Evolutionary conservation across 2,888 invertebrate species (phyloP).

Genomic region (Carabus problematicus): DNA sequence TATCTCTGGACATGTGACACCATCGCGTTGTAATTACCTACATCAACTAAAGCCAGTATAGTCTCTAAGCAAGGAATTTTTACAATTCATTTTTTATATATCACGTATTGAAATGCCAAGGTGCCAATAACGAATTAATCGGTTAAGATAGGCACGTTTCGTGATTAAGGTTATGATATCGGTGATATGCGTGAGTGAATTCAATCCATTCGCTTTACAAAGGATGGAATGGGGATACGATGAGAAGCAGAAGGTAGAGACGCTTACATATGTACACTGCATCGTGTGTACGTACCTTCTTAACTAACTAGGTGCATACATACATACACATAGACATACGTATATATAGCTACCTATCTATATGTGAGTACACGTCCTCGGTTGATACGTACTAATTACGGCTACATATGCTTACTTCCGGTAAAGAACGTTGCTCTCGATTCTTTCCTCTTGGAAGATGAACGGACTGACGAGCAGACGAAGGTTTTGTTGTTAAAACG

Average conservation of each 20-base stretch:
- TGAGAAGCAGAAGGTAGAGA: not conserved
- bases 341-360: constrained; percentile 22
- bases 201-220: not conserved
- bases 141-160: too few species aligned
- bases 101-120: constrained; percentile 10
- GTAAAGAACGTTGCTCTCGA: constrained; percentile 15
- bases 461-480: constrained; percentile 25
- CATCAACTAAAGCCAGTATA: too few species aligned
- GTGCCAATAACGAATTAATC: constrained; percentile 4
- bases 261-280: not conserved
- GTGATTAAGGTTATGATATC: too few species aligned
- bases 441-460: constrained; percentile 11
- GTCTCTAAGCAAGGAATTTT: not conserved
- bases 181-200: not conserved
- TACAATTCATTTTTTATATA: constrained; percentile 3
- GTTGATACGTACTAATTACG: not conserved
- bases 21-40: too few species aligned
- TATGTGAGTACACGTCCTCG: constrained; percentile 13
- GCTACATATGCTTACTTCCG: not conserved
- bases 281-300: not conserved
- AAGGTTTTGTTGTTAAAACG: constrained; percentile 42
- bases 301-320: constrained; percentile 10
- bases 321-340: constrained; percentile 7
- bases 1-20: too few species aligned
- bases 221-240: not conserved